These are phyloP conservation scores for Labeo rohita DNA, from an alignment of 2,113 vertebrate species.

Conservation along the genomic window DNA sequence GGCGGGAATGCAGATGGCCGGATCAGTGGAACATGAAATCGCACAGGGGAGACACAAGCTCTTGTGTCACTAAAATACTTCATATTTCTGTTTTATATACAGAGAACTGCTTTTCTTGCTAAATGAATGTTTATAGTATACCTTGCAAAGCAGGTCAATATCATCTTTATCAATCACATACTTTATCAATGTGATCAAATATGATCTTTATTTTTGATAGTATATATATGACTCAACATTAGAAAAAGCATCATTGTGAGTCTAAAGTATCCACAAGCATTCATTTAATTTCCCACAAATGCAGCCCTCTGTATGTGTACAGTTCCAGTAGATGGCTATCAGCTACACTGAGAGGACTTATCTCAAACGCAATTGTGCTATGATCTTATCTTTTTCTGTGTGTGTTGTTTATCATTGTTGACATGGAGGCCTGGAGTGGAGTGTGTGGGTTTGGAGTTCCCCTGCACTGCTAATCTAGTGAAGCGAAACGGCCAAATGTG, in stretches of 20 bases:
- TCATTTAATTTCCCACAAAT: not conserved
- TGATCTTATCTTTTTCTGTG: slow-evolving; percentile 27
- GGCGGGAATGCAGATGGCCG: slow-evolving; percentile 60
- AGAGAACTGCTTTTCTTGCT: not conserved
- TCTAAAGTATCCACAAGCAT: not conserved
- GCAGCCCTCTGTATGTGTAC: slow-evolving; percentile 7
- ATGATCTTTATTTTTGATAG: not conserved
- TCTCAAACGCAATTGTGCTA: slow-evolving; percentile 22
- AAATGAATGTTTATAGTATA: not conserved
- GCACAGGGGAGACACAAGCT: not conserved
- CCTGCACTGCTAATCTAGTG: slow-evolving; percentile 32
- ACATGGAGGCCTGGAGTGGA: slow-evolving; percentile 30
- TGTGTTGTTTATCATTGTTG: slow-evolving; percentile 40
- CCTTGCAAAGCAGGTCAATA: not conserved
- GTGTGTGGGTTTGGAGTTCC: slow-evolving; percentile 53
- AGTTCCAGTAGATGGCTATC: slow-evolving; percentile 23
- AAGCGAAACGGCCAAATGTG: slow-evolving; percentile 25
- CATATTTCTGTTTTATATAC: not conserved
- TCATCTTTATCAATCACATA: too few relatives aligned
- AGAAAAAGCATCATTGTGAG: not conserved
- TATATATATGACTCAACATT: not conserved
- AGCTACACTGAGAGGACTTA: slow-evolving; percentile 28
- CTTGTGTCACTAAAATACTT: not conserved
- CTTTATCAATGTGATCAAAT: too few relatives aligned
- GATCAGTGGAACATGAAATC: slow-evolving; percentile 3